A percentile compares a stretch with the other conserved stretches of the same genome.
Evolutionary conservation across 2,797 vertebrate genomes (phyloP).

Genomic region (Todus mexicanus): DNA sequence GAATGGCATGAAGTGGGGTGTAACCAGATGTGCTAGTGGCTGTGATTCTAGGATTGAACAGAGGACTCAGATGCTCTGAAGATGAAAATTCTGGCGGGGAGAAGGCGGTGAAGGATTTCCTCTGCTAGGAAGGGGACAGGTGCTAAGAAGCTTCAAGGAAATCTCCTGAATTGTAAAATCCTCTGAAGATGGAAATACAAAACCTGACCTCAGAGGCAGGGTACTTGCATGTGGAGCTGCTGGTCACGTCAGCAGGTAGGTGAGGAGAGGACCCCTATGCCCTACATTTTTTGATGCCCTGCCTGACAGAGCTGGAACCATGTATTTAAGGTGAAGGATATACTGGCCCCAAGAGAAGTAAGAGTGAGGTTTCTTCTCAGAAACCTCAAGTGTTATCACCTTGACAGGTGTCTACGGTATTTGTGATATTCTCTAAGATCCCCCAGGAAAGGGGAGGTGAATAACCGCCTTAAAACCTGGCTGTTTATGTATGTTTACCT

Average conservation of each 20-base stretch:
- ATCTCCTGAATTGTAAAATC: not conserved
- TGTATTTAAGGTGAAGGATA: not conserved
- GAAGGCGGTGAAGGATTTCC: not conserved
- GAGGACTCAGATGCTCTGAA: not conserved
- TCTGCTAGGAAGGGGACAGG: not conserved
- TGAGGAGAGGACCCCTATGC: not conserved
- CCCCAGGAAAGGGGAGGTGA: not conserved
- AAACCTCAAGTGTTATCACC: not conserved
- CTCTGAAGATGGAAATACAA: not conserved
- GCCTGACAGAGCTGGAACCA: not conserved
- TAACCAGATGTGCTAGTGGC: not conserved
- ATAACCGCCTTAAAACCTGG: not conserved
- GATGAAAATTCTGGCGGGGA: not conserved
- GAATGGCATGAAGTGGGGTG: not conserved
- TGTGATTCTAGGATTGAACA: not conserved
- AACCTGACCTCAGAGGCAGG: rapidly evolving
- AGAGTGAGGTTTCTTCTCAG: not conserved
- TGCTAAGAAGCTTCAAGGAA: not conserved
- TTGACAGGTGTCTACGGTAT: not conserved
- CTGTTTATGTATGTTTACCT: not conserved
- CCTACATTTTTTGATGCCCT: not conserved
- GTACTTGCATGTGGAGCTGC: not conserved
- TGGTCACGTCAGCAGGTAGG: not conserved
- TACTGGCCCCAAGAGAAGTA: not conserved
- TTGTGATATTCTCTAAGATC: not conserved